phyloP scores from a whole-genome alignment of 2,888 invertebrate genomes.

The Dione vanillae region DNA sequence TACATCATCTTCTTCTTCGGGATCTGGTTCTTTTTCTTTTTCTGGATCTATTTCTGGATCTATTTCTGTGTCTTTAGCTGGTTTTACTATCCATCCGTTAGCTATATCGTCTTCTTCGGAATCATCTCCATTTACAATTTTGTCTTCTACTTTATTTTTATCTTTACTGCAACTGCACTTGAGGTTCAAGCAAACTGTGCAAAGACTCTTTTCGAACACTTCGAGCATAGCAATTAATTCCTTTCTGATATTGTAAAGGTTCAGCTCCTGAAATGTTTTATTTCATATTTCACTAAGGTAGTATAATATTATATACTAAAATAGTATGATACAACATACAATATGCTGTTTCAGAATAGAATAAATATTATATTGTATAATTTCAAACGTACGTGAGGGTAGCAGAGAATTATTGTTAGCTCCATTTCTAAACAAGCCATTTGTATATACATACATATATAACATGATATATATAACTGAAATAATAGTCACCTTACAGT shows the following conservation, averaged over 20 bases:
- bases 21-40: too few species aligned
- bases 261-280: constrained; percentile 54
- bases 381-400: too few species aligned
- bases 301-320: not conserved
- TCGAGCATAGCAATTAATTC: constrained; percentile 55
- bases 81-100: constrained; percentile 2
- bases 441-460: too few species aligned
- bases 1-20: not conserved
- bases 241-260: constrained; percentile 53
- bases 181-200: constrained; percentile 52
- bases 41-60: constrained; percentile 8
- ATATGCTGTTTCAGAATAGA: too few species aligned
- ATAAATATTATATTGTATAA: too few species aligned
- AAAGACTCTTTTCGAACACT: constrained; percentile 49
- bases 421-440: too few species aligned
- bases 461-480: too few species aligned
- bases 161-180: constrained; percentile 51
- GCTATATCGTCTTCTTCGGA: not conserved
- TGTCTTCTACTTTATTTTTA: not conserved
- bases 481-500: too few species aligned
- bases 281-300: not conserved
- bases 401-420: too few species aligned
- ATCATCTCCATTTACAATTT: not conserved
- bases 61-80: constrained; percentile 11
- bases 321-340: too few species aligned